Percentiles rank a stretch among this genome's conserved stretches.
Evolutionary conservation across 2,888 invertebrate species (phyloP).

Genomic region (Alcis repandata): DNA sequence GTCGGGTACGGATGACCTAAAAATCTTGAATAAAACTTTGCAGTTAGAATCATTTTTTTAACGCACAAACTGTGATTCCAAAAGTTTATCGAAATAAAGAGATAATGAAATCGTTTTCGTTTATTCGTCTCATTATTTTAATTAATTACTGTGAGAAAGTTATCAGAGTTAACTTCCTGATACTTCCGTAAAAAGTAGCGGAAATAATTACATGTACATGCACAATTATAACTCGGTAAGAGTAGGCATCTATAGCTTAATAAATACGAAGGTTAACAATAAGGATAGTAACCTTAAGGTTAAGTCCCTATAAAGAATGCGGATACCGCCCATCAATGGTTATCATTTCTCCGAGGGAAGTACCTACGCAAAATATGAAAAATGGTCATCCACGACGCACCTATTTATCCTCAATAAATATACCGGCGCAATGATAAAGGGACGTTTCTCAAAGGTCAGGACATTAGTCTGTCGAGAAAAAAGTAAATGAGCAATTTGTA

Average conservation of each 20-base stretch:
- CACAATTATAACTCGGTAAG: not conserved
- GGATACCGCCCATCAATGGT: constrained; percentile 40
- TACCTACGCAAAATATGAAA: constrained; percentile 27
- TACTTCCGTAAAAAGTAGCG: constrained; percentile 30
- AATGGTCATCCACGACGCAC: constrained; percentile 13
- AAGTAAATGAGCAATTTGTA: constrained; percentile 23
- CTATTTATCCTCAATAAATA: constrained; percentile 17
- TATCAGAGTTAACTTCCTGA: constrained; percentile 20
- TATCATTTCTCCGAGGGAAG: constrained; percentile 38
- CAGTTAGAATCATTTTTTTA: no score
- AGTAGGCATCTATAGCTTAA: constrained; percentile 16
- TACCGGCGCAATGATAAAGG: constrained; percentile 24
- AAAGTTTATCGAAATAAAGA: not conserved
- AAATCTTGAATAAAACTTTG: not conserved
- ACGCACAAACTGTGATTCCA: no score
- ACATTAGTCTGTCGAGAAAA: constrained; percentile 8
- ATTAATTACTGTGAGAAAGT: constrained; percentile 22
- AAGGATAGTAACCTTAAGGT: constrained; percentile 40
- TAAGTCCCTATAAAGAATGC: constrained; percentile 42
- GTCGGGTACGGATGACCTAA: not conserved
- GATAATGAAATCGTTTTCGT: constrained; percentile 2
- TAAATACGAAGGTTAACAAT: constrained; percentile 35
- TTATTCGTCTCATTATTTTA: constrained; percentile 1
- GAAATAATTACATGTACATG: constrained; percentile 33
- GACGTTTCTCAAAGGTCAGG: constrained; percentile 21